Conservation (phyloP, 1,140 invertebrate genomes). For the Brachionus asplanchnoidis region DNA sequence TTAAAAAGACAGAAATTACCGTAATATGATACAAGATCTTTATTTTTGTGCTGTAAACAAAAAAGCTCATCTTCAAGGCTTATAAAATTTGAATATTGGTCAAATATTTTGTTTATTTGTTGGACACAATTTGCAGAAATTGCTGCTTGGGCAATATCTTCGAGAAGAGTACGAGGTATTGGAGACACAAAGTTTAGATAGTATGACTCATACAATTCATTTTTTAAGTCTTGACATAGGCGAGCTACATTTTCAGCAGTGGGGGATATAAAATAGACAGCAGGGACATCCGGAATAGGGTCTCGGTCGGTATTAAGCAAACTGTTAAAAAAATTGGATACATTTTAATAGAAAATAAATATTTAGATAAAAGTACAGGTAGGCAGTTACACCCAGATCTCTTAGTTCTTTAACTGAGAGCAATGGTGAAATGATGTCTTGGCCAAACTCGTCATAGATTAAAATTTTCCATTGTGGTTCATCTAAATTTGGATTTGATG, state of each 20-base stretch:
- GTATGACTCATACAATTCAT: slow-evolving; percentile 75
- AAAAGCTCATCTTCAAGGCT: slow-evolving; percentile 96
- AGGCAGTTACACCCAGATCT: slow-evolving; percentile 90
- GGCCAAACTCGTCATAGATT: slow-evolving; percentile 88
- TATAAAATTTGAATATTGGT: slow-evolving; percentile 60
- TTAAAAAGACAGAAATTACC: slow-evolving; percentile 59
- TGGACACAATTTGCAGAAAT: slow-evolving; percentile 71
- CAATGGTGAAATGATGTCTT: slow-evolving; percentile 95
- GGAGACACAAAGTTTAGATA: slow-evolving; percentile 97
- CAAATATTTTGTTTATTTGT: slow-evolving; percentile 76
- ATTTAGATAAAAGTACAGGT: slow-evolving; percentile 68
- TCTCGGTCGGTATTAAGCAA: slow-evolving; percentile 86
- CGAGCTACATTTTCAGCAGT: slow-evolving; percentile 90
- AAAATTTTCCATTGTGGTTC: slow-evolving; percentile 62
- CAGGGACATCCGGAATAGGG: slow-evolving; percentile 92
- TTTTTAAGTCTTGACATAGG: slow-evolving; percentile 73
- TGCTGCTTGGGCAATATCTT: slow-evolving; percentile 86
- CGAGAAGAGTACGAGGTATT: slow-evolving; percentile 84
- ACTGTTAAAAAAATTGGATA: slow-evolving; percentile 44
- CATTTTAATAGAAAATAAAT: slow-evolving; percentile 32
- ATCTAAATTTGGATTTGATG: not conserved
- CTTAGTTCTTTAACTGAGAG: slow-evolving; percentile 90
- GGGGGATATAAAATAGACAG: slow-evolving; percentile 96
- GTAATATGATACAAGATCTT: slow-evolving; percentile 85
- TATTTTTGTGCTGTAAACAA: slow-evolving; percentile 82